Base-by-base conservation (phyloP, 2,888 invertebrate species). In the Exocentrus adspersus region DNA sequence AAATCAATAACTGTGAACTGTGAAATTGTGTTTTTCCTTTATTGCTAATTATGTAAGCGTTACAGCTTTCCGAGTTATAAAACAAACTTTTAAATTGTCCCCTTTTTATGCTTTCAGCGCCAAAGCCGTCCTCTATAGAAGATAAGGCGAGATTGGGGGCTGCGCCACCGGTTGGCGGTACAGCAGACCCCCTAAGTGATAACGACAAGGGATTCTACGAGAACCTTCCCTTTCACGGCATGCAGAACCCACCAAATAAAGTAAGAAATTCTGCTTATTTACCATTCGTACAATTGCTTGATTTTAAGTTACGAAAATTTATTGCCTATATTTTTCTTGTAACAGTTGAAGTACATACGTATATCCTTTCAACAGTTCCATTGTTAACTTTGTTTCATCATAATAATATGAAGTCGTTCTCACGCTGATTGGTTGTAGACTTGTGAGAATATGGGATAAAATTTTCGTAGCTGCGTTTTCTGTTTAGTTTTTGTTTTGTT, bases 241-340 rank as follows among this genome's bases (percentile, higher is more conserved):
- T 95, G 80, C 95, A 95, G 86, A 92, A 93, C 84, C 93, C 95
- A 80, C 95, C 94, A 78, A 92, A 94, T 85, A 95, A 95, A 93
- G 95, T 95, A 89, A 84, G 76, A 53, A 58, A 46, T 62, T 53
- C 42, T 42, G 19, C 7, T 32, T 2, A 37, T 12, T 37, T n/a
- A 2, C 12, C 4, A 2, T 32, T 37, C 7, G 7, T n/a, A 24
- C 24, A 24, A 24, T 28, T 21, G 14, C n/a, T 54, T 28, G 14
- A 10, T 42, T 60, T 14, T 51, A 10, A 17, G 42, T 45, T 32
- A 30, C 14, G 17, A 32, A 46, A 57, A 20, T 46, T 46, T 46
- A 46, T 37, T 46, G 19, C 17, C 24, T 24, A 24, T n/a, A n/a
- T n/a, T n/a, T n/a, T n/a, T n/a, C n/a, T n/a, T n/a, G n/a, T n/a